phyloP scores from a whole-genome alignment of 2,113 vertebrate genomes.

The Erythrolamprus reginae region DNA sequence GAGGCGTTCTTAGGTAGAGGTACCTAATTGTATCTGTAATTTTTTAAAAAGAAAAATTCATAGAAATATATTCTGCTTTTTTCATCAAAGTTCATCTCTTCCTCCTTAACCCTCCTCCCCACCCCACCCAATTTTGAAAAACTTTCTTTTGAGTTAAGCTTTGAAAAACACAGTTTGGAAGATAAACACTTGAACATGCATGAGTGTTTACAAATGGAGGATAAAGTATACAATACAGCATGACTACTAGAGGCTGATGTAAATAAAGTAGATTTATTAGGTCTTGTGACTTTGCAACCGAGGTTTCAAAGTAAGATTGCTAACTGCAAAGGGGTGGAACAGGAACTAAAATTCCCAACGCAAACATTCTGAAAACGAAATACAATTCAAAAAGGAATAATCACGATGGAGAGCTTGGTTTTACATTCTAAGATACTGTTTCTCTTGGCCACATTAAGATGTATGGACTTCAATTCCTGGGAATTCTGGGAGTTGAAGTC shows the following conservation, averaged over 20 bases:
- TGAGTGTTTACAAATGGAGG: background rate
- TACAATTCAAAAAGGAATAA: background rate
- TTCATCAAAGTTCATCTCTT: background rate
- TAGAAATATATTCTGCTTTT: background rate
- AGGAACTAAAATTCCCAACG: background rate
- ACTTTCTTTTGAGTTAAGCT: background rate
- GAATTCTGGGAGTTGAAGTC: background rate
- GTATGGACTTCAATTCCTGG: background rate
- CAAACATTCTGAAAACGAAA: background rate
- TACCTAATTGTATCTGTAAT: too few species aligned
- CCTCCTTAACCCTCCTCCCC: background rate
- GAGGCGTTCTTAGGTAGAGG: too few species aligned
- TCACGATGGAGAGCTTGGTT: background rate
- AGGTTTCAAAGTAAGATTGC: background rate
- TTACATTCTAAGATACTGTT: background rate
- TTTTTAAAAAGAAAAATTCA: constrained; percentile 14
- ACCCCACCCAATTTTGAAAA: constrained; percentile 1
- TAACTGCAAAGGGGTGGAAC: background rate
- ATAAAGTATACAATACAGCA: background rate
- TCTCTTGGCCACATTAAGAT: background rate
- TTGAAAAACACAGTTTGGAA: background rate
- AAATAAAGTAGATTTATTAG: background rate
- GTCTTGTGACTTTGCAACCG: background rate
- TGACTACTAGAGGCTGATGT: background rate
- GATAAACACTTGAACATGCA: constrained; percentile 10